Base-by-base conservation (phyloP, 2,888 invertebrate genomes). In the Acrobasis consociella region DNA sequence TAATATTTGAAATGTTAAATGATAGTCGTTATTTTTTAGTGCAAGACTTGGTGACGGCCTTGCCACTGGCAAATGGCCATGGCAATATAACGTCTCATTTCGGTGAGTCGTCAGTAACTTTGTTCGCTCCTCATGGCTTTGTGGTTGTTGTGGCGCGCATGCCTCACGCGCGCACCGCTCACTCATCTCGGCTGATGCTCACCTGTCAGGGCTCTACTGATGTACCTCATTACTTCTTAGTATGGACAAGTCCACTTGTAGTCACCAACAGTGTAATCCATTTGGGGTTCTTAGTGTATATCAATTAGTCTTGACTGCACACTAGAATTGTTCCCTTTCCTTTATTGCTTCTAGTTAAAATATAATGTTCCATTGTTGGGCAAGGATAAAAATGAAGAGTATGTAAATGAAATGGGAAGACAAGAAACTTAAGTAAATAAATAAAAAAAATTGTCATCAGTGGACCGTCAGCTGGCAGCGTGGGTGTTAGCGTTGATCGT, bases 31-130 rank as follows among this genome's bases (percentile, higher is more conserved):
- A 84, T 91, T 93, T 93, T 93, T 91, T 92, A 91, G 93, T 91
- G 92, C 91, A 93, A 91, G 93, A 93, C 87, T 86, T 93, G 93
- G 93, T 93, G 93, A 93, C 92, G 80, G 93, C 93, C 83, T 92
- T 93, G 89, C 93, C 93, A 77, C 85, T 91, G 86, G 92, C 92
- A 85, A 93, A 93, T 87, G 93, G 93, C 88, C 93, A 92, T 87
- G 89, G 90, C 87, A 89, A 89, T 89, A 85, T 90, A 75, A 87
- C 91, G 88, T 89, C 92, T 86, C 92, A 91, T 89, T 92, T 92
- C 82, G 91, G 93, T 93, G 93, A 92, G 92, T 93, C 88, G 91
- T 89, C 85, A 85, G 85, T 85, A 81, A 46, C 83, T 85, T 83
- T 73, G 82, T 80, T 85, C 78, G 83, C 83, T 79, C 79, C 75